Evolutionary conservation across 2,888 invertebrate genomes (phyloP), one percentile per base, ranked within the genome.

Genomic region (Acrobeloides nanus): DNA sequence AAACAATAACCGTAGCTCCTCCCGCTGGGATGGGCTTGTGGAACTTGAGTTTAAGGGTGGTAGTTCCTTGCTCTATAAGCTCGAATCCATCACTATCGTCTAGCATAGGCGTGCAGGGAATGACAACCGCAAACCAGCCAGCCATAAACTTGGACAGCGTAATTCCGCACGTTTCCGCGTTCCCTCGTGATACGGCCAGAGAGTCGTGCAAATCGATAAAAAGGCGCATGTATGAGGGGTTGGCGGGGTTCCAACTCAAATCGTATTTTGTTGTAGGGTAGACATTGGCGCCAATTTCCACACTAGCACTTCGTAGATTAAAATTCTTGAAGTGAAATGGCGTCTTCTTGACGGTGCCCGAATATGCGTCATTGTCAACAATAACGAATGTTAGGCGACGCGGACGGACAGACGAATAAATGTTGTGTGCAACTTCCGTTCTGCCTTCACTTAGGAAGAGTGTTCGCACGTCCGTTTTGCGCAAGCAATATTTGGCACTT

Each of bases 21-120:
- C 38, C 49, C 1, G 25, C 20, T 7, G 51, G 38, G 4, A 52
- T 38, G 10, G 38, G 38, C 3, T 6, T 25, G 23, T 50, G 37
- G 15, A 49, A 50, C 40, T 18, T 21, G 5, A 25, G 18, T 12
- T 24, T 26, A 2, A 49, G 23, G 18, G 20, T 25, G 4, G 49
- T 49, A 1, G 49, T 52, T 5, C 50, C 49, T 10, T 48, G 48
- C 18, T 39, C 15, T 4, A 51, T 8, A 24, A 49, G 23, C 23
- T 49, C 50, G 12, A 53, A 52, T 10, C 51, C 49, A 1, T 31
- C 12, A 4, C 18, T 31, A 8, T 49, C 49, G 17, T 49, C 49
- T 12, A 49, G 31, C n/a, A 39, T 52, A 2, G 49, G 51, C 3
- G 49, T 50, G 17, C 48, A 25, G 1, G 47, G 47, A 6, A 47